These are phyloP conservation scores for Odontesthes bonariensis DNA, from an alignment of 2,113 vertebrate species.

Conservation along the genomic window DNA sequence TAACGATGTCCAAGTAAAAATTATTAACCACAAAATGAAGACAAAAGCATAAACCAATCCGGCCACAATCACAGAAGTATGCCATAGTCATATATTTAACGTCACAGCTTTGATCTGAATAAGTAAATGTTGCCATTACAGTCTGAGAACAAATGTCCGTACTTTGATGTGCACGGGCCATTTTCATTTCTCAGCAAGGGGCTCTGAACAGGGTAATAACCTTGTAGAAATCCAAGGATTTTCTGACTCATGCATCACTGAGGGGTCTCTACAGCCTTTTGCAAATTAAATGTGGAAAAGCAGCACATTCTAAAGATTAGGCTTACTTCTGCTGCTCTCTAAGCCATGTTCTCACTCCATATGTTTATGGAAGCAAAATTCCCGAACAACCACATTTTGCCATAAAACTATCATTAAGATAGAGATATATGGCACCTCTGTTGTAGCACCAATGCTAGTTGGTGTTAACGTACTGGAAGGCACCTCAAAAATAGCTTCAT, in stretches of 20 bases:
- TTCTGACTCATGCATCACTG: neutral
- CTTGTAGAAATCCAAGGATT: neutral
- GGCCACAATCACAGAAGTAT: neutral
- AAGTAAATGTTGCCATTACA: constrained; percentile 38
- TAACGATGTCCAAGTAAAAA: constrained; percentile 11
- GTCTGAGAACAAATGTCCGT: neutral
- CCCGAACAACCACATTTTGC: no score
- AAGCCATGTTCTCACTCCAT: no score
- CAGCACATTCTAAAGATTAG: no score
- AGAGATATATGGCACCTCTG: no score
- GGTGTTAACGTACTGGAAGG: no score
- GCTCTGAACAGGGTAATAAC: constrained; percentile 47
- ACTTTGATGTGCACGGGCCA: neutral
- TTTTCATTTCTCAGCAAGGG: neutral
- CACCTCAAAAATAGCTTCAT: no score
- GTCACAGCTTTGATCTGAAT: constrained; percentile 34
- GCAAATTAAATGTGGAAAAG: no score
- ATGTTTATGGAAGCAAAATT: no score
- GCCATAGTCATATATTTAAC: constrained; percentile 6
- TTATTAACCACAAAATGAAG: constrained; percentile 26
- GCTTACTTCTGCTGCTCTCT: no score
- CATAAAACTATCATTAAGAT: no score
- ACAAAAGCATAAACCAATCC: neutral
- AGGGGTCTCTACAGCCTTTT: neutral
- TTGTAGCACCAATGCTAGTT: no score